Percentiles rank a stretch among this genome's conserved stretches.
Evolutionary conservation across 1,140 invertebrate species (phyloP).

Genomic region (Solen grandis): DNA sequence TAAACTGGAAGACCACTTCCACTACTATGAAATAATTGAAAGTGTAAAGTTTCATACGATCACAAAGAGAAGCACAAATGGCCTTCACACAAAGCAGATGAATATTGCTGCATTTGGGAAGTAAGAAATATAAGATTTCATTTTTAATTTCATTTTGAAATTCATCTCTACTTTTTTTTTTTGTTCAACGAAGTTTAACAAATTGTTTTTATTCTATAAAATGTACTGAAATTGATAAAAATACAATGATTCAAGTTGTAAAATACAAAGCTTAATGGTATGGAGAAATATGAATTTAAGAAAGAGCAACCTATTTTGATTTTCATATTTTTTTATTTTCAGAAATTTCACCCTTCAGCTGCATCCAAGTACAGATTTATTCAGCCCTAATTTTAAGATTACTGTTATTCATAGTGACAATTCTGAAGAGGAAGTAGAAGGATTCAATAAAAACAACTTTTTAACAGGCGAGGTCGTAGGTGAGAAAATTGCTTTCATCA

Average conservation of each 20-base stretch:
- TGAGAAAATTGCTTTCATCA: too few relatives aligned
- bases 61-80: constrained; percentile 16
- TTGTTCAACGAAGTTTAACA: not conserved
- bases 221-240: not conserved
- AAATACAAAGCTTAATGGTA: not conserved
- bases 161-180: not conserved
- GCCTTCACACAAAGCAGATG: not conserved
- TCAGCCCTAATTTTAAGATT: not conserved
- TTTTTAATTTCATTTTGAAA: not conserved
- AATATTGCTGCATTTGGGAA: constrained; percentile 18
- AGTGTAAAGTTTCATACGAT: constrained; percentile 1
- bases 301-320: not conserved
- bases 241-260: not conserved
- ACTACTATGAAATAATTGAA: constrained; percentile 16
- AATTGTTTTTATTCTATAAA: not conserved
- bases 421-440: not conserved
- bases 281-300: not conserved
- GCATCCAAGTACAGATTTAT: constrained; percentile 1
- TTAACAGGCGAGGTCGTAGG: constrained; percentile 20
- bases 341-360: constrained; percentile 28
- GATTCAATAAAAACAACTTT: constrained; percentile 23
- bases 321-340: not conserved
- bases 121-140: not conserved
- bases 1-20: constrained; percentile 25
- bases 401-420: constrained; percentile 29